These are phyloP conservation scores for Meandrusa payeni DNA, from an alignment of 2,888 invertebrate genomes.

Conservation along the genomic window DNA sequence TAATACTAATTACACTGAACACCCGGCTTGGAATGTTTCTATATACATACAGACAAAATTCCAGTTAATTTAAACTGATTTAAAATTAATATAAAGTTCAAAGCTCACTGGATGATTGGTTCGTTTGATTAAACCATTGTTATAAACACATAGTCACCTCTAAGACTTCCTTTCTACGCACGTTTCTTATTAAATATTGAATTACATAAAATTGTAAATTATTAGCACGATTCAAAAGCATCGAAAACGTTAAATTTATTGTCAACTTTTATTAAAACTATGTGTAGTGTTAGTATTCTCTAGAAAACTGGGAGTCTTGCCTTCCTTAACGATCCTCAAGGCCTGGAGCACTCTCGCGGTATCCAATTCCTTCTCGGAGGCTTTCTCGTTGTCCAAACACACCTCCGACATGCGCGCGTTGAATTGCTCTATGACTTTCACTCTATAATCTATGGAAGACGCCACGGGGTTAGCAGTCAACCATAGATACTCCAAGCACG, in stretches of 20 bases:
- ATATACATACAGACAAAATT: background rate
- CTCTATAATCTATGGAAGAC: constrained; percentile 91
- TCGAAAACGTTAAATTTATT: constrained; percentile 32
- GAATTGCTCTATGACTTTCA: constrained; percentile 93
- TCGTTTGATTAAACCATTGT: background rate
- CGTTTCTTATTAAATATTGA: background rate
- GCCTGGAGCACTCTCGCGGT: constrained; percentile 95
- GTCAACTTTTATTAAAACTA: constrained; percentile 71
- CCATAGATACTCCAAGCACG: constrained; percentile 92
- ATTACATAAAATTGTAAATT: constrained; percentile 1
- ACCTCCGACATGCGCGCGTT: constrained; percentile 91
- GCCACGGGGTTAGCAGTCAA: constrained; percentile 95
- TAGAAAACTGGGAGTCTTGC: constrained; percentile 81
- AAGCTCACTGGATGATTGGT: constrained; percentile 14
- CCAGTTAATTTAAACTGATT: background rate
- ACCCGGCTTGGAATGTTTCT: constrained; percentile 9
- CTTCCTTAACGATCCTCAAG: constrained; percentile 87
- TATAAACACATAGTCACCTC: background rate
- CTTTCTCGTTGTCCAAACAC: constrained; percentile 92
- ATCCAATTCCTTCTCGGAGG: constrained; percentile 93
- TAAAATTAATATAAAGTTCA: background rate
- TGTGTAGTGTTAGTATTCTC: constrained; percentile 73
- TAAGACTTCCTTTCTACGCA: background rate
- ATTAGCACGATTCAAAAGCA: too few relatives aligned
- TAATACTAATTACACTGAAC: constrained; percentile 1